These are phyloP conservation scores for Cyclophora albipunctata DNA, from an alignment of 2,888 invertebrate species.

Conservation along the genomic window DNA sequence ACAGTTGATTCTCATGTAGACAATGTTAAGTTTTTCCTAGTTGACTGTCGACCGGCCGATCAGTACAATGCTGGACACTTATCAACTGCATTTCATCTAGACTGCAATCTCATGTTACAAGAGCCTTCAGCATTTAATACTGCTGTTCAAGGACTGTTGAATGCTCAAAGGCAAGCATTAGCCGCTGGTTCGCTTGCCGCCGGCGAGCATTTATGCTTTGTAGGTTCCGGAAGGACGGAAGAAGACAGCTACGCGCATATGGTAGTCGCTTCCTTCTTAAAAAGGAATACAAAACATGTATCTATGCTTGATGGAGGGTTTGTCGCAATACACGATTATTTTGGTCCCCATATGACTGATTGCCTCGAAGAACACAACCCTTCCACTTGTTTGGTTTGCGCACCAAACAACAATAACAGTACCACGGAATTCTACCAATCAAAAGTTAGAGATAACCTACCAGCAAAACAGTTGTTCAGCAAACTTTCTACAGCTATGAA, in stretches of 20 bases:
- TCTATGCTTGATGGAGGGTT: conserved; percentile 95
- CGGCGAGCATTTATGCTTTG: conserved; percentile 91
- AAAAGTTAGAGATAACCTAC: conserved; percentile 50
- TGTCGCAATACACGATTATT: conserved; percentile 86
- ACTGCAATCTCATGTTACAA: conserved; percentile 97
- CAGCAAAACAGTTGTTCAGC: conserved; percentile 83
- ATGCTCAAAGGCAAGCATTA: conserved; percentile 90
- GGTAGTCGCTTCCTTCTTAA: conserved; percentile 98
- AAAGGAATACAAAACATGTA: conserved; percentile 94
- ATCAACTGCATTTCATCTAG: conserved; percentile 97
- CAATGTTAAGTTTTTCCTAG: conserved; percentile 91
- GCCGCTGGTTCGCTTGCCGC: conserved; percentile 91
- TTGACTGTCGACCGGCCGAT: conserved; percentile 97
- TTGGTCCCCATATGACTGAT: conserved; percentile 86
- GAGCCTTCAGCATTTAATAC: conserved; percentile 96
- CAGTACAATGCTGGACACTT: conserved; percentile 98
- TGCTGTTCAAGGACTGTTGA: conserved; percentile 92
- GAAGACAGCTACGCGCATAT: conserved; percentile 98
- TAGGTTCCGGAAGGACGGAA: conserved; percentile 94
- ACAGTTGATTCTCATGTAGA: conserved; percentile 79
- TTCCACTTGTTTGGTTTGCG: conserved; percentile 87
- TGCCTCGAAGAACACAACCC: conserved; percentile 90
- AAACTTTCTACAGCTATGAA: conserved; percentile 92
- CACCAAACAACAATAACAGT: conserved; percentile 66
- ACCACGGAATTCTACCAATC: conserved; percentile 34